Evolutionary conservation across 2,113 vertebrate species (phyloP).

Genomic region (Takifugu flavidus): DNA sequence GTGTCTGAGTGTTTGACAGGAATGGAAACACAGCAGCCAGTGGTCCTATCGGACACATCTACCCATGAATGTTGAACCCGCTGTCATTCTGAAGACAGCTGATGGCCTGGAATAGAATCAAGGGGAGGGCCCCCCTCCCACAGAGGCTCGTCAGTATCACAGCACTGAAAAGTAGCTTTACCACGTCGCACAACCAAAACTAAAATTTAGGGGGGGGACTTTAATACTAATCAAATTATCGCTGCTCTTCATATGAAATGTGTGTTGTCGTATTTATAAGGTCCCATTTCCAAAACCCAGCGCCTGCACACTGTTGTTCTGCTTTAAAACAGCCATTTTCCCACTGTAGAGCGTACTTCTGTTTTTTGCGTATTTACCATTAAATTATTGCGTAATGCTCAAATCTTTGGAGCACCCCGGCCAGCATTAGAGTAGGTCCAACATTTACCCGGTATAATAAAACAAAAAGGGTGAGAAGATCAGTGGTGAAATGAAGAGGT

Average conservation of each 20-base stretch:
- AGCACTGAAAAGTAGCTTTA: slow-evolving; percentile 47
- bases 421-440: not conserved
- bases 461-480: not conserved
- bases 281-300: not conserved
- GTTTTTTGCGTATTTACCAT: no score
- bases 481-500: not conserved
- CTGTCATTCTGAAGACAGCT: not conserved
- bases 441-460: not conserved
- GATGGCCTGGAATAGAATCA: slow-evolving; percentile 23
- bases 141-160: slow-evolving; percentile 41
- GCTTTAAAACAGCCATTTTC: not conserved
- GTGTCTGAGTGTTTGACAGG: not conserved
- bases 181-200: not conserved
- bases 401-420: no score
- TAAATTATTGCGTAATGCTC: no score
- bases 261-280: no score
- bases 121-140: slow-evolving; percentile 55
- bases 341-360: no score
- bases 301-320: not conserved
- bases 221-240: no score
- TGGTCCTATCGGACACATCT: not conserved
- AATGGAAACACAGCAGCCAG: not conserved
- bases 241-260: no score
- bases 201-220: no score
- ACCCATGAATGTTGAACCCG: not conserved